A percentile compares a stretch with the other conserved stretches of the same genome.
Evolutionary conservation across 2,797 vertebrate species (phyloP).

Genomic region (Gadopsis marmoratus): DNA sequence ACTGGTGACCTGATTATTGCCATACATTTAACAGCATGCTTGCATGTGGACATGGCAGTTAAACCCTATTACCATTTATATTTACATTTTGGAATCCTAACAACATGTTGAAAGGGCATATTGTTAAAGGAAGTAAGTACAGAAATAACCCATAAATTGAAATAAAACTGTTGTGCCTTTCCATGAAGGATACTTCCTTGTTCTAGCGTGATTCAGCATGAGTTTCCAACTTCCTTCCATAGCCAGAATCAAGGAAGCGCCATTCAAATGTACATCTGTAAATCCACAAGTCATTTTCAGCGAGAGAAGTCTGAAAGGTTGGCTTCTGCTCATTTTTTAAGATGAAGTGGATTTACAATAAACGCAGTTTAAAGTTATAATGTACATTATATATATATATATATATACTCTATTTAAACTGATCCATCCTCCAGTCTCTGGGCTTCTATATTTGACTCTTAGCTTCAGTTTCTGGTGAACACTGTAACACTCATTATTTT

Average conservation of each 20-base stretch:
- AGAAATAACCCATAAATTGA: neutral
- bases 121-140: too few relatives aligned
- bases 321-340: neutral
- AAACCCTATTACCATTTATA: neutral
- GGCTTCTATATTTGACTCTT: neutral
- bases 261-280: neutral
- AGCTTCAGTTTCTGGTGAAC: neutral
- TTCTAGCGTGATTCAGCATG: neutral
- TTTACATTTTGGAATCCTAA: neutral
- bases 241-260: neutral
- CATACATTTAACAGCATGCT: slow-evolving; percentile 1
- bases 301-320: neutral
- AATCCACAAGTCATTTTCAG: neutral
- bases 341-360: neutral
- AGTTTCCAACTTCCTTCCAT: neutral
- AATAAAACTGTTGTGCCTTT: neutral
- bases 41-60: neutral
- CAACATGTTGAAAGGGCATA: neutral
- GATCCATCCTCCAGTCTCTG: neutral
- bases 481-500: neutral
- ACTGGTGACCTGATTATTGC: neutral
- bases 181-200: neutral
- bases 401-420: neutral
- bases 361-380: neutral
- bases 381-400: too few relatives aligned